A percentile compares a stretch with the other conserved stretches of the same genome.
phyloP scores from a whole-genome alignment of 2,888 invertebrate genomes.

The Trichacis sp. region DNA sequence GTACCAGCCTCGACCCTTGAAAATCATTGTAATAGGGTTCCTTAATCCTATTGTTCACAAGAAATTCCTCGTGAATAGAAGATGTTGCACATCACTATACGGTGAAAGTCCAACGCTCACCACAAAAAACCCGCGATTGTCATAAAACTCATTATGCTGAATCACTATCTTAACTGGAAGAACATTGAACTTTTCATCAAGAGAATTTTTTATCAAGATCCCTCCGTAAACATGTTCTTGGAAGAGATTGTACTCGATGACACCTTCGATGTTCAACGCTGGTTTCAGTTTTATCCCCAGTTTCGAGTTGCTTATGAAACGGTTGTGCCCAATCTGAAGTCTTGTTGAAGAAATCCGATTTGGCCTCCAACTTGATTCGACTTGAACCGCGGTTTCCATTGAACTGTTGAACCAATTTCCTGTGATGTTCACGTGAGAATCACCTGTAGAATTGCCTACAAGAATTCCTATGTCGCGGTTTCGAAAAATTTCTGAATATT shows the following conservation, averaged over 20 bases:
- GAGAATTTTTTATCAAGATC: conserved; percentile 85
- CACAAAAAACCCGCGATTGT: conserved; percentile 90
- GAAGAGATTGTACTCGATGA: conserved; percentile 91
- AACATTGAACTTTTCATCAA: conserved; percentile 83
- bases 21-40: conserved; percentile 84
- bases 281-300: conserved; percentile 85
- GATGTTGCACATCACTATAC: conserved; percentile 83
- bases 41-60: conserved; percentile 85
- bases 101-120: conserved; percentile 89
- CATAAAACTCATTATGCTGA: conserved; percentile 89
- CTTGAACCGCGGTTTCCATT: conserved; percentile 81
- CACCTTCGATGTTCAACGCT: conserved; percentile 81
- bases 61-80: conserved; percentile 88
- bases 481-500: conserved; percentile 87
- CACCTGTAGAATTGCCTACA: conserved; percentile 86
- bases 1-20: conserved; percentile 80
- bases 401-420: conserved; percentile 90
- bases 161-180: conserved; percentile 80
- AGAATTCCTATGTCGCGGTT: conserved; percentile 91
- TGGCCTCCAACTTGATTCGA: conserved; percentile 84
- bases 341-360: conserved; percentile 70
- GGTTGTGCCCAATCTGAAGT: conserved; percentile 88
- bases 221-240: conserved; percentile 85
- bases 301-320: conserved; percentile 81
- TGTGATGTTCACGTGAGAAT: conserved; percentile 89